These are phyloP conservation scores for Cantharis nigra DNA, from an alignment of 2,888 invertebrate genomes.

Conservation along the genomic window DNA sequence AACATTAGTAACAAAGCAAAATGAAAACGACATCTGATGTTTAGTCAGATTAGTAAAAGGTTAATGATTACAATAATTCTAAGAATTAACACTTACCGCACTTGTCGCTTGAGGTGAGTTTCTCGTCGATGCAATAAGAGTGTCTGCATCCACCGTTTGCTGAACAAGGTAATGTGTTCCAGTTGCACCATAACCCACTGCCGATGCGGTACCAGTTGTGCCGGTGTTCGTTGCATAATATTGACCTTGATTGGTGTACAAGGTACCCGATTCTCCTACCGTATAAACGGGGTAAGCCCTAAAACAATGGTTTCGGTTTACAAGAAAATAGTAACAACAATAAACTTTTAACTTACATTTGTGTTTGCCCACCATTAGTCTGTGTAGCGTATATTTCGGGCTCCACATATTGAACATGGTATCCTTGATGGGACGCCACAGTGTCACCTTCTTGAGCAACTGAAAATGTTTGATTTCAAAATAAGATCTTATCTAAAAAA, in stretches of 20 bases:
- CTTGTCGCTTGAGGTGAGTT: conserved; percentile 71
- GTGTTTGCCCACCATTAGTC: conserved; percentile 60
- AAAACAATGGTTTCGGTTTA: not conserved
- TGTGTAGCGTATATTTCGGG: conserved; percentile 68
- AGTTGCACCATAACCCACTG: conserved; percentile 53
- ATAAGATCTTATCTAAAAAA: not conserved
- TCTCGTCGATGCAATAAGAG: conserved; percentile 64
- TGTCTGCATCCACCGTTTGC: conserved; percentile 65
- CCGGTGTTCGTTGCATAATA: conserved; percentile 72
- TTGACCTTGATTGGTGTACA: conserved; percentile 69
- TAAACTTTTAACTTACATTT: conserved; percentile 58
- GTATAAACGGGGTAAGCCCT: conserved; percentile 81
- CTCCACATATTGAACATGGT: conserved; percentile 78
- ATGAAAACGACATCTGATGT: not conserved
- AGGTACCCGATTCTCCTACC: conserved; percentile 65
- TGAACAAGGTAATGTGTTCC: conserved; percentile 73
- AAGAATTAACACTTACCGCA: conserved; percentile 62
- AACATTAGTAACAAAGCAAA: conserved; percentile 11
- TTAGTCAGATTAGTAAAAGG: not conserved
- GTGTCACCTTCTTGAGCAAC: conserved; percentile 64
- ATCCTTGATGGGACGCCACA: conserved; percentile 62
- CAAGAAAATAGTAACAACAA: not conserved
- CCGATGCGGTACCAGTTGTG: conserved; percentile 62
- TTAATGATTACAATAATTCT: not conserved
- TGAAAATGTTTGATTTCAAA: conserved; percentile 23